These are phyloP conservation scores for Rhopalosiphum nymphaeae DNA, from an alignment of 2,888 invertebrate species.

Conservation along the genomic window DNA sequence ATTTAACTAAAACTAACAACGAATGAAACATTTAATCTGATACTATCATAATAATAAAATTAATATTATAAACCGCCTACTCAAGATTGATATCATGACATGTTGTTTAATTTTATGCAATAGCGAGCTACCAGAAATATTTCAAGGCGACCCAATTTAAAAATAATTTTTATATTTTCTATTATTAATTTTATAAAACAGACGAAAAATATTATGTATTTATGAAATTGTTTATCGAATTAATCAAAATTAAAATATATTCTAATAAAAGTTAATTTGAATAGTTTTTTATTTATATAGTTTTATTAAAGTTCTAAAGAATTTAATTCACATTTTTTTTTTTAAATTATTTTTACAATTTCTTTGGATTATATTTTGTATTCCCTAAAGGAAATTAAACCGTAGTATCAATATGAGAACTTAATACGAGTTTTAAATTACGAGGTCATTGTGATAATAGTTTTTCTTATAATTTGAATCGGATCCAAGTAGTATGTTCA, in stretches of 20 bases:
- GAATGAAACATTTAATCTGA: background rate
- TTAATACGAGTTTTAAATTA: background rate
- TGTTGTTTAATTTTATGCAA: background rate
- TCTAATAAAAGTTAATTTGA: background rate
- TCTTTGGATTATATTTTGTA: background rate
- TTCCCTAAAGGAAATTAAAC: background rate
- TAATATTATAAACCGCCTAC: background rate
- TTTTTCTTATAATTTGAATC: background rate
- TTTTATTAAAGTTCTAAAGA: background rate
- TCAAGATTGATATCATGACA: background rate
- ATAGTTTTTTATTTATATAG: background rate
- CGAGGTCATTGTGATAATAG: background rate
- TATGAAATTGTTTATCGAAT: background rate
- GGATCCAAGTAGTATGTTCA: background rate
- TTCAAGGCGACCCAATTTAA: conserved; percentile 22
- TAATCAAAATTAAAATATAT: background rate
- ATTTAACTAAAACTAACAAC: background rate
- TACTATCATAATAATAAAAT: background rate
- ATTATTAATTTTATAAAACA: background rate
- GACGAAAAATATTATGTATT: background rate
- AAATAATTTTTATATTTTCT: background rate
- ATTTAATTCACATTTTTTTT: background rate
- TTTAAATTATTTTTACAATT: background rate
- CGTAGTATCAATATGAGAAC: background rate
- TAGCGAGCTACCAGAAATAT: background rate